Conservation (phyloP, 2,113 vertebrate species). For the Centrocercus urophasianus region DNA sequence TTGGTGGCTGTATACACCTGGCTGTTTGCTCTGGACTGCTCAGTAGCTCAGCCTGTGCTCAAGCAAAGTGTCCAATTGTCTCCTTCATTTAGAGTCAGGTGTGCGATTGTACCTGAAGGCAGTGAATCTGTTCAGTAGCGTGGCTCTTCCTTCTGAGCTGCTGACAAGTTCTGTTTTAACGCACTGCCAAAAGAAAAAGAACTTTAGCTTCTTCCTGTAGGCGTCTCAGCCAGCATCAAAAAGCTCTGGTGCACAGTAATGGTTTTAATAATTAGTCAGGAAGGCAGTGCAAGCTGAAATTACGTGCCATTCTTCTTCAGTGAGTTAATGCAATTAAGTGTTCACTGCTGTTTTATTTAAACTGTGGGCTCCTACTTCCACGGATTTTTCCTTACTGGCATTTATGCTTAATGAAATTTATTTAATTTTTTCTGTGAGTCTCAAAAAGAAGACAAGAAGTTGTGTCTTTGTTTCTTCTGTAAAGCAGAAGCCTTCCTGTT, state of each 20-base stretch:
- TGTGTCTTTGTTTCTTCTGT: not conserved
- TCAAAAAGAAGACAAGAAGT: not conserved
- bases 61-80: not conserved
- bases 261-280: not conserved
- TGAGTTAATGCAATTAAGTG: not conserved
- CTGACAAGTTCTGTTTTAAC: not conserved
- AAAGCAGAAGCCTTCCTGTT: not conserved
- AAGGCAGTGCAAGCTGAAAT: not conserved
- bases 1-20: fast-evolving
- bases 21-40: fast-evolving
- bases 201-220: not conserved
- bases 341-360: not conserved
- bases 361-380: not conserved
- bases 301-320: not conserved
- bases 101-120: not conserved
- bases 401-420: not conserved
- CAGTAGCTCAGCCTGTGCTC: not conserved
- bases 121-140: not conserved
- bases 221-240: not conserved
- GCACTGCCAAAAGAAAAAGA: not conserved
- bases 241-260: not conserved
- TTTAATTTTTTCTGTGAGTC: not conserved
- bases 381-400: not conserved
- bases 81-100: fast-evolving
- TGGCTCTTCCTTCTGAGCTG: not conserved